These are phyloP conservation scores for Danaus chrysippus DNA, from an alignment of 2,888 invertebrate genomes.

Conservation along the genomic window DNA sequence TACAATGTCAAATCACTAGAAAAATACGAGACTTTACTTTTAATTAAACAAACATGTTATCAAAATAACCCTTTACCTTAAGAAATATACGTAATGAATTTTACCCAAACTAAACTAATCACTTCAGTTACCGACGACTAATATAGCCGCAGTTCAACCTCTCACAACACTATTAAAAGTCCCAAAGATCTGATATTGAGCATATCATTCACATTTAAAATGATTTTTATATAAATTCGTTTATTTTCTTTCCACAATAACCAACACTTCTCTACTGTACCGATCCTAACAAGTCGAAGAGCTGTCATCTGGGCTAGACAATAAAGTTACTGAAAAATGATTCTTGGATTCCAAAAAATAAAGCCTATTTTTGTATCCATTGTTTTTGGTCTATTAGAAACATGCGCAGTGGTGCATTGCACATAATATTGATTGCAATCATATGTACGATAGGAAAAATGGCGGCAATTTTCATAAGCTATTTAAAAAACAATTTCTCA, in stretches of 20 bases:
- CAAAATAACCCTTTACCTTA: not conserved
- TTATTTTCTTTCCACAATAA: slow-evolving; percentile 43
- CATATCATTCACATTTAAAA: not conserved
- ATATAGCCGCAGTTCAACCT: not conserved
- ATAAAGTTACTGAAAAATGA: slow-evolving; percentile 15
- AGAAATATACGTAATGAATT: too few species aligned
- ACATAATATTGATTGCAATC: slow-evolving; percentile 74
- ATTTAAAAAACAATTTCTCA: slow-evolving; percentile 5
- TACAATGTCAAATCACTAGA: too few species aligned
- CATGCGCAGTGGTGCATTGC: slow-evolving; percentile 74
- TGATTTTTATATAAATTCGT: slow-evolving; percentile 9
- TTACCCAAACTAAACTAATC: not conserved
- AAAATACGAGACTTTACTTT: not conserved
- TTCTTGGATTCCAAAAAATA: slow-evolving; percentile 26
- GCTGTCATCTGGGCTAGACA: slow-evolving; percentile 59
- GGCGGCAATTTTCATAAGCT: slow-evolving; percentile 58
- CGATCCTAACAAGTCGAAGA: slow-evolving; percentile 46
- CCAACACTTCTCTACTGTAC: slow-evolving; percentile 61
- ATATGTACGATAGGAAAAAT: slow-evolving; percentile 60
- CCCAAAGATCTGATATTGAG: not conserved
- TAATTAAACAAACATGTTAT: slow-evolving; percentile 1
- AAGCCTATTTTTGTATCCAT: slow-evolving; percentile 34
- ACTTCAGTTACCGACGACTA: not conserved
- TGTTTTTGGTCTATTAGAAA: slow-evolving; percentile 46
- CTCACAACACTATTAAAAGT: not conserved